These are phyloP conservation scores for Buathra laborator DNA, from an alignment of 2,888 invertebrate genomes.

Conservation along the genomic window DNA sequence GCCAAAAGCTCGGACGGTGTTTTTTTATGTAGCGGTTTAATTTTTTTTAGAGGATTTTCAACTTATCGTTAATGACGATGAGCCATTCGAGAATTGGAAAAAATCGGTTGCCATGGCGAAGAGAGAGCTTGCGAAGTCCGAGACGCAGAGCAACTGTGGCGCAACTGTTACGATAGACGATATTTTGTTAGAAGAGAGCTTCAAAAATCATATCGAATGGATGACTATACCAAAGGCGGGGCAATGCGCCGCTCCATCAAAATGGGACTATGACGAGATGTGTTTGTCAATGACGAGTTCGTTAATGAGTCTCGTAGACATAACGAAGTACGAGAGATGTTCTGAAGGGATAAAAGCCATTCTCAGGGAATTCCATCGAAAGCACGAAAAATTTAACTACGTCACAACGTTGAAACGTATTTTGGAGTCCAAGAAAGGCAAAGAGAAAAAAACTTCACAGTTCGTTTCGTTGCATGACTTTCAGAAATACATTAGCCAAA, in stretches of 20 bases:
- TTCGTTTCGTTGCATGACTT: slow-evolving; percentile 20
- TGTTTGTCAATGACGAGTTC: slow-evolving; percentile 27
- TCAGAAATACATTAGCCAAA: slow-evolving; percentile 15
- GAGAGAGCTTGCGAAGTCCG: not conserved
- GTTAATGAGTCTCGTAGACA: not conserved
- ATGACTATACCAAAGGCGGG: not conserved
- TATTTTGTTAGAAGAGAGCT: slow-evolving; percentile 21
- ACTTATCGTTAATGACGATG: slow-evolving; percentile 20
- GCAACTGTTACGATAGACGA: not conserved
- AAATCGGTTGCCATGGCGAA: not conserved
- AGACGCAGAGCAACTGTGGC: not conserved
- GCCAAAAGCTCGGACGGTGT: too few species aligned
- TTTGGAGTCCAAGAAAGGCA: not conserved
- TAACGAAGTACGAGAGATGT: not conserved
- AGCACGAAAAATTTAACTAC: slow-evolving; percentile 43
- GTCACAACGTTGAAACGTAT: not conserved
- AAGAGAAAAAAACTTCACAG: not conserved
- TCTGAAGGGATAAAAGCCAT: not conserved
- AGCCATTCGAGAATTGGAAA: not conserved
- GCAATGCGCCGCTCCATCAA: too few species aligned
- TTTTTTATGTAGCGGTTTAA: not conserved
- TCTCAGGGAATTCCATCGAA: slow-evolving; percentile 23
- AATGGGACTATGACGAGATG: not conserved
- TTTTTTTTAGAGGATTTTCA: slow-evolving; percentile 23
- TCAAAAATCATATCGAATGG: not conserved